Evolutionary conservation across 2,888 invertebrate species (phyloP).

Genomic region (Tanytarsus gracilentus): DNA sequence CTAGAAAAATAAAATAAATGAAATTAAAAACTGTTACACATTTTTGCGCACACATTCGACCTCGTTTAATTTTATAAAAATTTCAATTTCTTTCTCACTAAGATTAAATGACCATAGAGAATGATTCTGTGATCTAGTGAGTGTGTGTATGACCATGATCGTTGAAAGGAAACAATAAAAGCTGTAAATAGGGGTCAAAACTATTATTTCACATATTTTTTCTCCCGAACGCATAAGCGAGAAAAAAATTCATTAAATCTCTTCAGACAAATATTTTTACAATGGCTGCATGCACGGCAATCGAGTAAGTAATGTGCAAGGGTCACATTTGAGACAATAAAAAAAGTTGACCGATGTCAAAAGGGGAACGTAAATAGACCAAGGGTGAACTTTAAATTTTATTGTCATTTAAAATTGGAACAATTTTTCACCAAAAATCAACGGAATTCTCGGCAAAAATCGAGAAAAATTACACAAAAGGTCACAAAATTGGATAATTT

Average conservation of each 20-base stretch:
- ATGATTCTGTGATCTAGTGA: no score
- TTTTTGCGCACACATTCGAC: no score
- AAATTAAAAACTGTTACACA: no score
- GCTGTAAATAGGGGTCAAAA: constrained; percentile 25
- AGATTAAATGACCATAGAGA: background rate
- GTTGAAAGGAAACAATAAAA: background rate
- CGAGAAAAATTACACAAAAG: constrained; percentile 11
- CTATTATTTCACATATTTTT: constrained; percentile 16
- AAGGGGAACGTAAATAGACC: constrained; percentile 24
- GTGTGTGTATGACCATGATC: no score
- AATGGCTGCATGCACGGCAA: no score
- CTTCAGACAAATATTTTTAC: background rate
- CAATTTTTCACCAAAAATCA: constrained; percentile 17
- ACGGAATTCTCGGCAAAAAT: background rate
- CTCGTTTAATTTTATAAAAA: no score
- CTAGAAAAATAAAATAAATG: no score
- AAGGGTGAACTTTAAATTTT: constrained; percentile 13
- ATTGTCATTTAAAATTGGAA: constrained; percentile 22
- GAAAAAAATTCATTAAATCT: constrained; percentile 12
- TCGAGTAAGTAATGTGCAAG: background rate
- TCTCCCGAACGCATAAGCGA: background rate
- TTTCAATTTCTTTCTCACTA: constrained; percentile 1
- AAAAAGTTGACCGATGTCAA: constrained; percentile 19
- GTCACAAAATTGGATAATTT: constrained; percentile 24
- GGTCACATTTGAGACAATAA: constrained; percentile 20